phyloP scores from a whole-genome alignment of 1,140 invertebrate genomes.

The Drosophila kepulauana region DNA sequence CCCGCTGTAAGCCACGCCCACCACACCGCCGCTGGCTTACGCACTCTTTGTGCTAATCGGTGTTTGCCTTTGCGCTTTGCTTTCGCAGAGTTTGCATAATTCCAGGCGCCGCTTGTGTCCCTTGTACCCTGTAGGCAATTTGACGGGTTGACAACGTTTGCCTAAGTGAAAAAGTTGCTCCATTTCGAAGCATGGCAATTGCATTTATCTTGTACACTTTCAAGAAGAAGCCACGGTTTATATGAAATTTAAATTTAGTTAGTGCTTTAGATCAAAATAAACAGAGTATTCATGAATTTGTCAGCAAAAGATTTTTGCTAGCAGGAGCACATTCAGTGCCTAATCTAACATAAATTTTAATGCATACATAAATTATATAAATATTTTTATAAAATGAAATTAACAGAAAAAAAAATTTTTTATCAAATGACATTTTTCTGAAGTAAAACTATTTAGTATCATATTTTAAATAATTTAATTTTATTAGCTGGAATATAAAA shows the following conservation, averaged over 20 bases:
- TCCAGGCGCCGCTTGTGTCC: conserved; percentile 5
- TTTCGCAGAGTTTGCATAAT: conserved; percentile 77
- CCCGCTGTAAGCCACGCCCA: conserved; percentile 7
- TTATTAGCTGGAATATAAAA: too few species aligned
- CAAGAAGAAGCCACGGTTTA: not conserved
- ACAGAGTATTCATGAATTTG: too few species aligned
- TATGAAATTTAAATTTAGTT: not conserved
- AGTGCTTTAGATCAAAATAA: too few species aligned
- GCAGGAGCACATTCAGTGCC: too few species aligned
- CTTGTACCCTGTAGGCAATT: conserved; percentile 16
- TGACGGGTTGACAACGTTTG: not conserved
- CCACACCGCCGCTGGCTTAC: conserved; percentile 30
- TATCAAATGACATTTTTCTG: too few species aligned
- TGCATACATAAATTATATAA: too few species aligned
- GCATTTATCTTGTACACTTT: not conserved
- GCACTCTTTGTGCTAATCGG: conserved; percentile 70
- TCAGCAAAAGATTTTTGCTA: too few species aligned
- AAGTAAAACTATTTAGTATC: too few species aligned
- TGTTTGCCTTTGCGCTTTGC: conserved; percentile 59
- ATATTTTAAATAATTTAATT: too few species aligned
- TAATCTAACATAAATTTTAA: too few species aligned
- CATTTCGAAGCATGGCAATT: not conserved
- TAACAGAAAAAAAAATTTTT: too few species aligned
- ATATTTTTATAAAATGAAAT: too few species aligned
- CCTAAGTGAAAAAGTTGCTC: not conserved